Evolutionary conservation across 2,797 vertebrate genomes (phyloP).

Genomic region (Falco rusticolus): DNA sequence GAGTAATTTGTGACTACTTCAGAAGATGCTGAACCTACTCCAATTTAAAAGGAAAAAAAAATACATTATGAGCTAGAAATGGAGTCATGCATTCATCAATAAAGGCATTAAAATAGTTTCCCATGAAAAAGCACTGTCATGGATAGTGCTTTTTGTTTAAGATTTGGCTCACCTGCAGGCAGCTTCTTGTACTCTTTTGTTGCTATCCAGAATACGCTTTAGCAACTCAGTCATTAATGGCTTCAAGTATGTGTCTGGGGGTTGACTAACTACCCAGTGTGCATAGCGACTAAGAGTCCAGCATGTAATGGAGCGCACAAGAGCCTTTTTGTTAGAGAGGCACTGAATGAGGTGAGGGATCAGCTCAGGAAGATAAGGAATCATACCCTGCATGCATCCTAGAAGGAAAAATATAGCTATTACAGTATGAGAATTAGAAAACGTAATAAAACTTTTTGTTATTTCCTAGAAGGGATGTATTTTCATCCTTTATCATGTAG

Average conservation of each 20-base stretch:
- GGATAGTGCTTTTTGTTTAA: not conserved
- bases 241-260: conserved; percentile 91
- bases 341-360: conserved; percentile 93
- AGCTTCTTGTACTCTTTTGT: conserved; percentile 94
- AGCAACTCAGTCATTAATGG: conserved; percentile 94
- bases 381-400: conserved; percentile 97
- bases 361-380: conserved; percentile 91
- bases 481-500: not conserved
- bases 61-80: not conserved
- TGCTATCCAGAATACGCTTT: conserved; percentile 91
- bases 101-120: not conserved
- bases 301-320: conserved; percentile 94
- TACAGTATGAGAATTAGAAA: not conserved
- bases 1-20: not conserved
- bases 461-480: not conserved
- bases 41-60: not conserved
- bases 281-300: conserved; percentile 95
- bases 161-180: conserved; percentile 86
- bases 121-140: not conserved
- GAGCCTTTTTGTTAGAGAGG: conserved; percentile 92
- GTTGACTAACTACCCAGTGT: conserved; percentile 95
- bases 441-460: not conserved
- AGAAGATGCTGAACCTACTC: not conserved
- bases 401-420: not conserved
- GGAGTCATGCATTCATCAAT: not conserved